phyloP scores from a whole-genome alignment of 2,113 vertebrate genomes.

The Rhinolophus ferrumequinum region DNA sequence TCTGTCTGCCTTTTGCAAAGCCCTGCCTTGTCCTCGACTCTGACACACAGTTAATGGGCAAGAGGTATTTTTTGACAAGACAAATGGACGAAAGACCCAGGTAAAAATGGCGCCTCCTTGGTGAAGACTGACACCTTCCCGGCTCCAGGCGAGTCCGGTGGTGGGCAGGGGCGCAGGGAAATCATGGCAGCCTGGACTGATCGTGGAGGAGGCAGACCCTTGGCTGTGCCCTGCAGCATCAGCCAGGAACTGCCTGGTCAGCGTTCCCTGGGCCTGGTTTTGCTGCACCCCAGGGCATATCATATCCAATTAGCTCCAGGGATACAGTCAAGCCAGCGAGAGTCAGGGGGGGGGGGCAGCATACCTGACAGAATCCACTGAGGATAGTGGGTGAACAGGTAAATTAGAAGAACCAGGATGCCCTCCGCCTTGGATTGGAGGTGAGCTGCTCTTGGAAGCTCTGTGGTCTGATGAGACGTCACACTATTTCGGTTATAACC shows the following conservation, averaged over 20 bases:
- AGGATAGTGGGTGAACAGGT: not conserved
- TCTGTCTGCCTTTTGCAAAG: constrained; percentile 32
- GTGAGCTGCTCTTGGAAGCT: not conserved
- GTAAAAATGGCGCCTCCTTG: not conserved
- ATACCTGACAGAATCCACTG: constrained; percentile 21
- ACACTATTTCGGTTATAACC: not conserved
- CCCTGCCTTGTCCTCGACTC: not conserved
- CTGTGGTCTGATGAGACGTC: not conserved
- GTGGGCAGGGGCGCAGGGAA: not conserved
- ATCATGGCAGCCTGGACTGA: not conserved
- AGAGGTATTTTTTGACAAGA: not conserved
- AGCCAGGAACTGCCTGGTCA: constrained; percentile 34
- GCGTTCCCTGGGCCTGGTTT: constrained; percentile 28
- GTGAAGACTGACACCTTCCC: not conserved
- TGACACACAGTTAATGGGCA: not conserved
- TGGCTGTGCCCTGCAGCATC: not conserved
- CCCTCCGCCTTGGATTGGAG: not conserved
- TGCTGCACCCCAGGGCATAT: constrained; percentile 49
- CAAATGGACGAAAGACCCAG: not conserved
- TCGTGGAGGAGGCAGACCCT: not conserved
- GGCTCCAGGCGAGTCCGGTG: not conserved
- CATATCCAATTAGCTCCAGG: constrained; percentile 63
- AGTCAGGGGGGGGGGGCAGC: not conserved
- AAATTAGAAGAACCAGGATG: not conserved
- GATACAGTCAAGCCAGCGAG: not conserved